Conservation (phyloP, 2,888 invertebrate genomes). For the Cosmopolites sordidus region DNA sequence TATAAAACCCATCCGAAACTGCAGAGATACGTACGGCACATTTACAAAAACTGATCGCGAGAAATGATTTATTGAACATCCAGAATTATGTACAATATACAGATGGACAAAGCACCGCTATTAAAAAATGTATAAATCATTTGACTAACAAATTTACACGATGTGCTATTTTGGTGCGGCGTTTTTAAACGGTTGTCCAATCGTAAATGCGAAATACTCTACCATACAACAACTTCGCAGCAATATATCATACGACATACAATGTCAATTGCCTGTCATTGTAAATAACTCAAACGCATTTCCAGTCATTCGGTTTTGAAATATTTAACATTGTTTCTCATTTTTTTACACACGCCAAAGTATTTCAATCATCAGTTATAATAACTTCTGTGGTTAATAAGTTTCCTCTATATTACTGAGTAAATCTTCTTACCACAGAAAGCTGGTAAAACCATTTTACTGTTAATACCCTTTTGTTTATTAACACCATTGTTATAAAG, state of each 20-base stretch:
- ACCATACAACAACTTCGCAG: constrained; percentile 6
- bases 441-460: too few relatives aligned
- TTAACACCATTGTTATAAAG: too few relatives aligned
- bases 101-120: constrained; percentile 13
- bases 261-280: constrained; percentile 19
- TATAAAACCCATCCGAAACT: constrained; percentile 11
- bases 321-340: constrained; percentile 1
- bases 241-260: constrained; percentile 16
- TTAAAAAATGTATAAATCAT: constrained; percentile 23
- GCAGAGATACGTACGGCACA: constrained; percentile 12
- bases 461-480: too few relatives aligned
- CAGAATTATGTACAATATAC: constrained; percentile 16
- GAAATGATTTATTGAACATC: constrained; percentile 13
- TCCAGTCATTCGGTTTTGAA: constrained; percentile 1
- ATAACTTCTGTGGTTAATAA: too few relatives aligned
- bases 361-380: too few relatives aligned
- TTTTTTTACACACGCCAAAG: too few relatives aligned
- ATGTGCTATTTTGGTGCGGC: constrained; percentile 12
- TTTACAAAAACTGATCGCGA: constrained; percentile 14
- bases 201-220: constrained; percentile 9
- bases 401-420: too few relatives aligned
- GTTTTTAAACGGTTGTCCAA: constrained; percentile 10
- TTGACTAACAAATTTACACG: constrained; percentile 20
- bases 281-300: constrained; percentile 15
- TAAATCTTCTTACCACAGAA: too few relatives aligned